Evolutionary conservation across 2,888 invertebrate species (phyloP).

Genomic region (Polyommatus icarus): DNA sequence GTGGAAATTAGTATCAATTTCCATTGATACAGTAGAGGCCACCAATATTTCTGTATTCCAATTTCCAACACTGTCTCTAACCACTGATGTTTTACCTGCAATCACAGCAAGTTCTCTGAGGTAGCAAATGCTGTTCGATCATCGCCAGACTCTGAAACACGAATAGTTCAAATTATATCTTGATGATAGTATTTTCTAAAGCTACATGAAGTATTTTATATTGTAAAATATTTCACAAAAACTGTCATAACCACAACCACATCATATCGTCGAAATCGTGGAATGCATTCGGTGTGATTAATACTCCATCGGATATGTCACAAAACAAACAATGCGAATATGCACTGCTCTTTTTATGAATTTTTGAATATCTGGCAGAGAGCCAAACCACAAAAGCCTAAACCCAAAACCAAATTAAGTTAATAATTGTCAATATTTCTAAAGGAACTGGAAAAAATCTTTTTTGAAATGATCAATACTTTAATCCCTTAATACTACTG

Average conservation of each 20-base stretch:
- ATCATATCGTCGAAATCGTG: not conserved
- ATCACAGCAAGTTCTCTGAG: slow-evolving; percentile 90
- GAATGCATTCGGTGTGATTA: not conserved
- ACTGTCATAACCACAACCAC: not conserved
- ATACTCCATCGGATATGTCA: not conserved
- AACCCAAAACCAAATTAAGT: not conserved
- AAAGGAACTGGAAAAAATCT: too few relatives aligned
- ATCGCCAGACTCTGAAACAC: slow-evolving; percentile 94
- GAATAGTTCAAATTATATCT: not conserved
- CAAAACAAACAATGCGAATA: not conserved
- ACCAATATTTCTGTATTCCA: too few relatives aligned
- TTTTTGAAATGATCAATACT: too few relatives aligned
- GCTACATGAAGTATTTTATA: not conserved
- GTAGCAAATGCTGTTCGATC: slow-evolving; percentile 95
- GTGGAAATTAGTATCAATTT: too few relatives aligned
- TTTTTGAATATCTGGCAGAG: not conserved
- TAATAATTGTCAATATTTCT: too few relatives aligned
- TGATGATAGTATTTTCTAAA: too few relatives aligned
- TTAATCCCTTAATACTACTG: too few relatives aligned
- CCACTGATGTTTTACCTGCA: slow-evolving; percentile 81
- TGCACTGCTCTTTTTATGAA: not conserved
- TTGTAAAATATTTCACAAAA: not conserved
- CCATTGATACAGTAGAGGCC: too few relatives aligned
- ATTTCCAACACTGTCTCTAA: not conserved
- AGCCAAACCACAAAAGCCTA: too few relatives aligned